Percentiles rank a stretch among this genome's conserved stretches.
These are phyloP conservation scores for Isoperla grammatica DNA, from an alignment of 2,888 invertebrate species.

Conservation along the genomic window DNA sequence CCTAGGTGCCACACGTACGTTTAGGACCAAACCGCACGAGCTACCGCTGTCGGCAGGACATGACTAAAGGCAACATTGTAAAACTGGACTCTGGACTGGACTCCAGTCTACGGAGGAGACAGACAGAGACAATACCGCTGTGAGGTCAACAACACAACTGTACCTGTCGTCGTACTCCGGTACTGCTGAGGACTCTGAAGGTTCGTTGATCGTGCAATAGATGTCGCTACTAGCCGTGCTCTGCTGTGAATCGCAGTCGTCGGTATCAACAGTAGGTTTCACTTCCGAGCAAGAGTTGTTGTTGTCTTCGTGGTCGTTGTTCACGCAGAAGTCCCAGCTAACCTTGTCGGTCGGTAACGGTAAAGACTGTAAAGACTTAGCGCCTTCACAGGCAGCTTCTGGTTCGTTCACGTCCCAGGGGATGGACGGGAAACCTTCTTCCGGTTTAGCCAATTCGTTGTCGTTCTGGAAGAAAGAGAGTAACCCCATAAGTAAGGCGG, in stretches of 20 bases:
- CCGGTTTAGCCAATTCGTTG: neutral
- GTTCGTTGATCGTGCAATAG: conserved; percentile 7
- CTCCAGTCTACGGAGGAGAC: too few species aligned
- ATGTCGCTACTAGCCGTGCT: neutral
- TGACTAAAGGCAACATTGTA: too few species aligned
- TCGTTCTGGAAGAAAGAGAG: conserved; percentile 9
- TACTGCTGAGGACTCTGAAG: neutral
- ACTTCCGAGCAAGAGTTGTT: neutral
- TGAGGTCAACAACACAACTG: neutral
- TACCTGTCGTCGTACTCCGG: neutral
- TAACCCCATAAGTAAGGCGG: too few species aligned
- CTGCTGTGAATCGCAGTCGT: neutral
- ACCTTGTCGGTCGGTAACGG: conserved; percentile 5
- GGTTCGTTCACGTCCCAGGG: neutral
- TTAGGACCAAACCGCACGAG: too few species aligned
- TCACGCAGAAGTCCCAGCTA: conserved; percentile 19
- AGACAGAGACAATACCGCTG: too few species aligned
- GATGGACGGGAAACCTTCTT: neutral
- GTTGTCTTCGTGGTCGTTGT: neutral
- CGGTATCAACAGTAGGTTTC: neutral
- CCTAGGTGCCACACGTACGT: too few species aligned
- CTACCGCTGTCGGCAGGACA: too few species aligned
- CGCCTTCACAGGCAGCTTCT: neutral
- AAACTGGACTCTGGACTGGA: too few species aligned
- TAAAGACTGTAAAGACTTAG: too few species aligned